phyloP scores from a whole-genome alignment of 1,140 invertebrate genomes.

The Macrostomum lignano region DNA sequence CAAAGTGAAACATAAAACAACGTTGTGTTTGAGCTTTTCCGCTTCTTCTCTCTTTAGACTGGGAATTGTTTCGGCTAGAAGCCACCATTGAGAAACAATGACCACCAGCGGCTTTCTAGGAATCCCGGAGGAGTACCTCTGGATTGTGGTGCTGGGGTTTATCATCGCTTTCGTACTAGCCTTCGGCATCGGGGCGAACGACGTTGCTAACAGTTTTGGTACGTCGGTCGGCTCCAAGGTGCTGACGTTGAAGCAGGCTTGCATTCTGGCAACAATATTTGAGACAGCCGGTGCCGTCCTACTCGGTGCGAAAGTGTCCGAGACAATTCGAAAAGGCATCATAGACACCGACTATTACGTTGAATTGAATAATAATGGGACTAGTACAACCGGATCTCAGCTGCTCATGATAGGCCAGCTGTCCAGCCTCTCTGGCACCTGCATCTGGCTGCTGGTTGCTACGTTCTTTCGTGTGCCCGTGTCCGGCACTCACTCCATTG shows the following conservation, averaged over 20 bases:
- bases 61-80: no score
- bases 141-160: conserved; percentile 64
- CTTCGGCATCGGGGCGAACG: conserved; percentile 88
- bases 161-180: conserved; percentile 69
- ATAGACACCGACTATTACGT: conserved; percentile 39
- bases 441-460: conserved; percentile 66
- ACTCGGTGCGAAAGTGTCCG: conserved; percentile 51
- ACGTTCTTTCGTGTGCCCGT: conserved; percentile 78
- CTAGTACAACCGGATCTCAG: conserved; percentile 2
- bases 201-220: conserved; percentile 92
- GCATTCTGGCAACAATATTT: conserved; percentile 70
- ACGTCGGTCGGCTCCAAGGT: conserved; percentile 85
- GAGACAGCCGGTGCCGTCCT: conserved; percentile 39
- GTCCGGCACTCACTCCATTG: conserved; percentile 86
- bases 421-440: conserved; percentile 25
- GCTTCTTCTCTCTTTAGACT: no score
- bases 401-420: conserved; percentile 1
- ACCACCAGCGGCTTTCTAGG: no score
- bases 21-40: no score
- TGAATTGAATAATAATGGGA: neutral
- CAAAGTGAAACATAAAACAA: no score
- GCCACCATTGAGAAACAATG: no score
- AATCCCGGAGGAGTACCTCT: conserved; percentile 25
- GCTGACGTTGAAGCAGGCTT: conserved; percentile 62
- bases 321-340: conserved; percentile 90